Conservation (phyloP, 2,113 vertebrate species). For the Mustelus asterias region DNA sequence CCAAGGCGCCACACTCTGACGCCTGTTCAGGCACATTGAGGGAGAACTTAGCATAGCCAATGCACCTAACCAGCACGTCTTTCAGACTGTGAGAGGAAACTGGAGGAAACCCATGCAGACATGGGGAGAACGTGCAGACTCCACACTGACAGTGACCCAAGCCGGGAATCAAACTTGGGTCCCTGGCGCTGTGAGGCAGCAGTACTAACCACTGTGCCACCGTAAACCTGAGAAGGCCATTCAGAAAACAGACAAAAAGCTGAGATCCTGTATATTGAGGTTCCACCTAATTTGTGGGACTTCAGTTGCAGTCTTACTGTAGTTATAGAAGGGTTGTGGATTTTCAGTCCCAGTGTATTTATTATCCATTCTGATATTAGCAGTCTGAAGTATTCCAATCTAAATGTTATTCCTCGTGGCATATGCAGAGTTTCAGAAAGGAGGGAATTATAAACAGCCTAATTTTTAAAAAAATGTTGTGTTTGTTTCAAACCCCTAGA, state of each 20-base stretch:
- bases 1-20: too few relatives aligned
- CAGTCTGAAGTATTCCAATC: not conserved
- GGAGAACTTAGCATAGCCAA: too few relatives aligned
- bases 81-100: too few relatives aligned
- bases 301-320: not conserved
- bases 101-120: too few relatives aligned
- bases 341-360: not conserved
- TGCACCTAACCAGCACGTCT: too few relatives aligned
- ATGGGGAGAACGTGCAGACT: too few relatives aligned
- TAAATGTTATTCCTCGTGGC: not conserved
- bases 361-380: not conserved
- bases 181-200: too few relatives aligned
- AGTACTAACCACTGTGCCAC: too few relatives aligned
- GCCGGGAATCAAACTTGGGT: too few relatives aligned
- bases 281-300: not conserved
- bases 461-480: not conserved
- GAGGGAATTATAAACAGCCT: not conserved
- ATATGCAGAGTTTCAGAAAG: not conserved
- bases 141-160: too few relatives aligned
- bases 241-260: not conserved
- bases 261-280: not conserved
- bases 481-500: not conserved
- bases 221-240: not conserved
- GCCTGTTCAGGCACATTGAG: too few relatives aligned
- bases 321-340: not conserved